A percentile compares a stretch with the other conserved stretches of the same genome.
phyloP scores from a whole-genome alignment of 2,797 vertebrate species.

The Nasua narica region DNA sequence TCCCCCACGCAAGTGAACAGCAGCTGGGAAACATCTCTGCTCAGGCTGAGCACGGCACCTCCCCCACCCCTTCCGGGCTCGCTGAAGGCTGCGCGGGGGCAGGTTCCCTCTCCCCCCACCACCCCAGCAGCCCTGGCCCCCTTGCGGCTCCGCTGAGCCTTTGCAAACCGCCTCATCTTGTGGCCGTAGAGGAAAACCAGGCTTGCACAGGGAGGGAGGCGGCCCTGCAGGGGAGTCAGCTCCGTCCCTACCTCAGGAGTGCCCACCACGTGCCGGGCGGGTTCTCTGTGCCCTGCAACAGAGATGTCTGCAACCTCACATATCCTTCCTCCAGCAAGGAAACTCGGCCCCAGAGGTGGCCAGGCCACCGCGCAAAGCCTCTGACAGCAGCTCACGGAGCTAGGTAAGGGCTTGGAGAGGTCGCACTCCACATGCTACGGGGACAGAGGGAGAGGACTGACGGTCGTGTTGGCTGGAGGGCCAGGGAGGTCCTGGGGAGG shows the following conservation, averaged over 20 bases:
- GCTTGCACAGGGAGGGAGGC: rapidly evolving
- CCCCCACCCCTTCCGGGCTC: not conserved
- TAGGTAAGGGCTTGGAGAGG: not conserved
- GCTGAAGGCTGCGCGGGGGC: not conserved
- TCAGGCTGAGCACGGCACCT: rapidly evolving
- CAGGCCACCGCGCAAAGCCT: not conserved
- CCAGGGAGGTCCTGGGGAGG: not conserved
- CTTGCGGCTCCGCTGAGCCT: rapidly evolving
- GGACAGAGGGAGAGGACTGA: rapidly evolving
- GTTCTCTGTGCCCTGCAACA: not conserved
- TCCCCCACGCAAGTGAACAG: not conserved
- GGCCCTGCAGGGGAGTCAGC: rapidly evolving
- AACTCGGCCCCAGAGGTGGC: not conserved
- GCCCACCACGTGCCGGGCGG: not conserved
- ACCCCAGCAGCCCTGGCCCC: not conserved
- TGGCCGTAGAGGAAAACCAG: not conserved
- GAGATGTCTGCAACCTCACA: rapidly evolving
- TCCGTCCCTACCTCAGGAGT: not conserved
- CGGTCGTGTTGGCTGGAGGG: not conserved
- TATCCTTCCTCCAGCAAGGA: not conserved
- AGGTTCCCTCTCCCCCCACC: not conserved
- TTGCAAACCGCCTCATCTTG: not conserved
- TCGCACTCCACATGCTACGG: not conserved
- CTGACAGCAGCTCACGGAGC: rapidly evolving
- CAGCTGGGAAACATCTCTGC: conserved; percentile 41